phyloP scores from a whole-genome alignment of 2,888 invertebrate genomes.

The Drosophila crucigera region DNA sequence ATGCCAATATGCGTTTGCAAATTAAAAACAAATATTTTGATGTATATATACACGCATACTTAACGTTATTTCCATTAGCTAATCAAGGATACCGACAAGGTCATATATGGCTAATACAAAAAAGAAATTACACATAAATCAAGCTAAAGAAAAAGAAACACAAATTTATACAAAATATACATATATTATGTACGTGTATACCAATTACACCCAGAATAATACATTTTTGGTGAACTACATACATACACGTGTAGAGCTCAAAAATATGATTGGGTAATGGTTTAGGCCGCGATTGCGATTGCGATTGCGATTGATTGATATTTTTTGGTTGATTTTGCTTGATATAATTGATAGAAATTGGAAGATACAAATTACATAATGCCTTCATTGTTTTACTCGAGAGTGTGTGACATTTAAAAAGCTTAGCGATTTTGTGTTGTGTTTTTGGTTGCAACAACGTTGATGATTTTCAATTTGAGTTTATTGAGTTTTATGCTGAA shows the following conservation, averaged over 20 bases:
- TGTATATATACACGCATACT: slow-evolving; percentile 65
- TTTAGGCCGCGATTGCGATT: slow-evolving; percentile 7
- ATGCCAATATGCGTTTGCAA: slow-evolving; percentile 56
- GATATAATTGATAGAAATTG: slow-evolving; percentile 1
- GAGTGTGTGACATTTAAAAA: slow-evolving; percentile 13
- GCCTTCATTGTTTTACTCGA: slow-evolving; percentile 30
- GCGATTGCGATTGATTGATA: slow-evolving; percentile 5
- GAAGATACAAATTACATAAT: slow-evolving; percentile 10
- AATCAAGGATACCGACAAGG: slow-evolving; percentile 42
- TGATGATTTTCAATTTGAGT: slow-evolving; percentile 23
- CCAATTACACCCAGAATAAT: slow-evolving; percentile 13
- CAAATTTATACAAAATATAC: slow-evolving; percentile 56
- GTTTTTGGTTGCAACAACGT: slow-evolving; percentile 8
- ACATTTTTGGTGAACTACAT: slow-evolving; percentile 23
- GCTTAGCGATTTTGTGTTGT: slow-evolving; percentile 34
- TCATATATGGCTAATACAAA: slow-evolving; percentile 15
- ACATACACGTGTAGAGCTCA: slow-evolving; percentile 31
- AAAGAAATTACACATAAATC: neutral
- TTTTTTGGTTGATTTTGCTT: slow-evolving; percentile 20
- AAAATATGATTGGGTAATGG: slow-evolving; percentile 26
- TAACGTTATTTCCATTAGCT: slow-evolving; percentile 67
- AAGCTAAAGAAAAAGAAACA: slow-evolving; percentile 13
- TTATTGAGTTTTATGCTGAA: slow-evolving; percentile 34
- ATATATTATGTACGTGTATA: slow-evolving; percentile 1
- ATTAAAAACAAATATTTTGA: slow-evolving; percentile 63